Evolutionary conservation across 2,797 vertebrate species (phyloP).

Genomic region (Meda fulgida): DNA sequence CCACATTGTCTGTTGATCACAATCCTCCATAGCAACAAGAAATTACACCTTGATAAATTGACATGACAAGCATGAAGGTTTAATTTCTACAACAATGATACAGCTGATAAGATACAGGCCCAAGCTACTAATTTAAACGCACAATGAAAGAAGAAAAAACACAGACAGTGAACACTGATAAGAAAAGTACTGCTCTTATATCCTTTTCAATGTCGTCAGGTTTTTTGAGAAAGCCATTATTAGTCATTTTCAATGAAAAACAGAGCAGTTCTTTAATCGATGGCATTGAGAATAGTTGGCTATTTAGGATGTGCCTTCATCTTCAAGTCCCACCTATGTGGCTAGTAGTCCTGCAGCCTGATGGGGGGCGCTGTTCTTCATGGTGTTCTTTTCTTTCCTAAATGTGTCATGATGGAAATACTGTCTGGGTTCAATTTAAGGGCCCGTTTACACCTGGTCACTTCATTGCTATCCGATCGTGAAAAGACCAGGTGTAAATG

Average conservation of each 20-base stretch:
- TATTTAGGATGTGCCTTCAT: neutral
- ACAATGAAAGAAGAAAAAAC: neutral
- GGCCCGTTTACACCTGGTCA: too few species aligned
- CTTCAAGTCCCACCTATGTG: too few species aligned
- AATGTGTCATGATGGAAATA: too few species aligned
- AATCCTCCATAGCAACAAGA: constrained; percentile 33
- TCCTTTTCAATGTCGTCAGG: neutral
- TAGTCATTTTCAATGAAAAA: neutral
- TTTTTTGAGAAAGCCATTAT: neutral
- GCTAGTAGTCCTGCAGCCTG: neutral
- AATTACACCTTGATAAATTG: constrained; percentile 55
- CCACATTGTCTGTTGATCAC: constrained; percentile 48
- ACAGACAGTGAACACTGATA: neutral
- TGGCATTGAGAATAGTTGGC: neutral
- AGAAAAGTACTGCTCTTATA: neutral
- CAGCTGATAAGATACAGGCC: constrained; percentile 52
- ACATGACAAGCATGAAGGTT: constrained; percentile 60
- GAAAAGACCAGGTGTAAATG: too few species aligned
- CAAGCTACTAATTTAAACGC: constrained; percentile 8
- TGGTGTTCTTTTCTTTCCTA: too few species aligned
- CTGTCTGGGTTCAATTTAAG: too few species aligned
- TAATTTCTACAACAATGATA: constrained; percentile 57
- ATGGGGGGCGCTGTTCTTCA: neutral
- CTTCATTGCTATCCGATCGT: too few species aligned
- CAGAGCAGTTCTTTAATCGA: neutral